Base-by-base conservation (phyloP, 2,113 vertebrate species). In the Pteruthius melanotis region DNA sequence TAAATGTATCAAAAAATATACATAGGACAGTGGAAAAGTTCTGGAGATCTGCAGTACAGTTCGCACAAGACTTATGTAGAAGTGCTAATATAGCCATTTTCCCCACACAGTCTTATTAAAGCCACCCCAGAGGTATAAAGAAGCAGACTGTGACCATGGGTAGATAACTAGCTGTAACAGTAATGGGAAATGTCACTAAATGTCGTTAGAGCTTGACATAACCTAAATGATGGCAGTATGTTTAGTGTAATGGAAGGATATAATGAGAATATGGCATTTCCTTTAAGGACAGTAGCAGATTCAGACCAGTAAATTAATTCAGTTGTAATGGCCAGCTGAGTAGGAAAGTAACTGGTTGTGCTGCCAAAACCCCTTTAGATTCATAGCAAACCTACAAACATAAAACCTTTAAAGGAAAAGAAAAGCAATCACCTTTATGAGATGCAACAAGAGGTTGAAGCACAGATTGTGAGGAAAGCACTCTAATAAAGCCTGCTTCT, bases 141-240 rank as follows among this genome's bases (percentile, higher is more conserved):
- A 89, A 83, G 27, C 42, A 91, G 63, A 86, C 68, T 92, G 54
- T 74, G 68, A 86, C 76, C 59, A 77, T 47, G 56, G 80, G 88
- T 52, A 70, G 68, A 90, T 93, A 93, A 86, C 79, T 72, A 90
- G 54, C 79, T 47, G 10, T 92, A 86, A 93, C 18, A 66, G 60
- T 78, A 93, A 81, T 0, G 0, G 83, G 94, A 95, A 97, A 95
- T 95, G 93, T 94, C 96, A 96, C 68, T 81, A 96, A 95, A 96
- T 88, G 89, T 90, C 88, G 87, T 94, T 93, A 96, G 84, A 94
- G 85, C 50, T 83, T 95, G 93, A 89, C 47, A 95, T 75, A 81
- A 78, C 64, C 72, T 86, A 92, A 93, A 89, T 81, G 64, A 94
- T 89, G 56, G 76, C 64, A 66, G 23, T 83, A 68, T 75, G 72